A percentile compares a stretch with the other conserved stretches of the same genome.
These are phyloP conservation scores for Orussus abietinus DNA, from an alignment of 1,140 invertebrate genomes.

Conservation along the genomic window DNA sequence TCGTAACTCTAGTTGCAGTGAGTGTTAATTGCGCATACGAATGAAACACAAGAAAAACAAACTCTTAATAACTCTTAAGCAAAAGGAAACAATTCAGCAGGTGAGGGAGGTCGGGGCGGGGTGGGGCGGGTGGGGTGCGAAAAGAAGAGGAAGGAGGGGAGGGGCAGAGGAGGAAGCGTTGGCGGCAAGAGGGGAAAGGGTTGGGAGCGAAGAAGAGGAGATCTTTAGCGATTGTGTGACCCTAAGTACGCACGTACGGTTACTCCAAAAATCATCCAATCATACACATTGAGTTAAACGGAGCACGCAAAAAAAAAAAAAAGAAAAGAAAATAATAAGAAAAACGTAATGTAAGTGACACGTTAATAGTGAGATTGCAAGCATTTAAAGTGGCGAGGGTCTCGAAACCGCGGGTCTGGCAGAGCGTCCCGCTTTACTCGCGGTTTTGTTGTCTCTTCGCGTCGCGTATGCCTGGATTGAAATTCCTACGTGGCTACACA, in stretches of 20 bases:
- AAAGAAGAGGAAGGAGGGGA: constrained; percentile 11
- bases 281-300: constrained; percentile 37
- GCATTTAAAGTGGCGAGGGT: constrained; percentile 41
- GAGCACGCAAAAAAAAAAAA: constrained; percentile 36
- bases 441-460: constrained; percentile 30
- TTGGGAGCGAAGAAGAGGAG: constrained; percentile 28
- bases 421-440: too few species aligned
- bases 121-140: constrained; percentile 28
- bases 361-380: constrained; percentile 45
- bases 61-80: constrained; percentile 54
- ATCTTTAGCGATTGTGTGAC: constrained; percentile 47
- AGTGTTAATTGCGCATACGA: constrained; percentile 53
- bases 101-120: too few species aligned
- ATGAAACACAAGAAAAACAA: constrained; percentile 47
- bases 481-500: constrained; percentile 19
- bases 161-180: constrained; percentile 14
- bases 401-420: too few species aligned
- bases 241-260: constrained; percentile 41
- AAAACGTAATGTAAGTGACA: constrained; percentile 28
- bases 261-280: constrained; percentile 41
- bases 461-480: constrained; percentile 24
- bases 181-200: constrained; percentile 22
- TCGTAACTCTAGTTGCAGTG: constrained; percentile 69
- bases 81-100: constrained; percentile 49
- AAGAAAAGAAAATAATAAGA: constrained; percentile 25